Evolutionary conservation across 1,140 invertebrate species (phyloP).

Genomic region (Thaumetopoea pityocampa): DNA sequence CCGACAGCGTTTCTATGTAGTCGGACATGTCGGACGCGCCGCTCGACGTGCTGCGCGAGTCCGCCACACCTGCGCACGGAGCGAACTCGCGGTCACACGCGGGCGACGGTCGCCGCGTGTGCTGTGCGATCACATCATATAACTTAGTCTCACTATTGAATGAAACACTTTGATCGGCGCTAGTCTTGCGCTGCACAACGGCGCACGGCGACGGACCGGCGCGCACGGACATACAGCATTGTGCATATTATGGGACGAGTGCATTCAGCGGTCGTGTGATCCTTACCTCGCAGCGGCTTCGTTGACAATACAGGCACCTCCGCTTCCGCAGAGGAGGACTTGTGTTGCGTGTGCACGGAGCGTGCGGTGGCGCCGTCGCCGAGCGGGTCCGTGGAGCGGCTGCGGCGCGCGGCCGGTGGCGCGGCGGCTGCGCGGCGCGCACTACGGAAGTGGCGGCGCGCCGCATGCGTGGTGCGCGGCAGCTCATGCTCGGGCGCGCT

Average conservation of each 20-base stretch:
- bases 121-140: no score
- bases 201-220: no score
- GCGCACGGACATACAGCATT: no score
- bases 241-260: no score
- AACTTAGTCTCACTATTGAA: no score
- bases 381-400: constrained; percentile 79
- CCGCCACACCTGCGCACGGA: constrained; percentile 63
- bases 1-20: constrained; percentile 90
- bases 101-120: not conserved
- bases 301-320: constrained; percentile 80
- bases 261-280: not conserved
- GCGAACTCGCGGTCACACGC: not conserved
- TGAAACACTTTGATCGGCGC: no score
- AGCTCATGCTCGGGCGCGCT: constrained; percentile 79
- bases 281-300: constrained; percentile 70
- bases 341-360: constrained; percentile 75
- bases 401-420: constrained; percentile 76
- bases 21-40: constrained; percentile 92
- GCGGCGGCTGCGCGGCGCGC: constrained; percentile 35
- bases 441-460: constrained; percentile 27
- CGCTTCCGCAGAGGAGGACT: constrained; percentile 84
- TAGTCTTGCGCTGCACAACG: no score
- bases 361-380: constrained; percentile 51
- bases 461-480: constrained; percentile 45
- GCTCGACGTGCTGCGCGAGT: constrained; percentile 85